phyloP scores from a whole-genome alignment of 2,797 vertebrate genomes.

The Clarias fuscus region DNA sequence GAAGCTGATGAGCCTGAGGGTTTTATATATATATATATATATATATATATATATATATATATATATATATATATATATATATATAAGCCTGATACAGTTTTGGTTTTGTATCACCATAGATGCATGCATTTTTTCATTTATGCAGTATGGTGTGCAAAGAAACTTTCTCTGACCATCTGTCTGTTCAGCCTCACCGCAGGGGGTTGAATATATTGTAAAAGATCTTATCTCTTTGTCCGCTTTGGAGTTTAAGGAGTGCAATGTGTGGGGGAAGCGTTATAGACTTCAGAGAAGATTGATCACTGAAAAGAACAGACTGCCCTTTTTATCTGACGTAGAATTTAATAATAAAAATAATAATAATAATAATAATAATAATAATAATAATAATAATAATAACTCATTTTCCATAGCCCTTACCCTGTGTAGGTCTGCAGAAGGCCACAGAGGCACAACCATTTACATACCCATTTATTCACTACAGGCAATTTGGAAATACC shows the following conservation, averaged over 20 bases:
- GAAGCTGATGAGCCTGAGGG: neutral
- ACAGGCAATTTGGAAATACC: too few relatives aligned
- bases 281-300: conserved; percentile 25
- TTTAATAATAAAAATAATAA: neutral
- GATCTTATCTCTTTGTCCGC: conserved; percentile 58
- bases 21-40: neutral
- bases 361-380: neutral
- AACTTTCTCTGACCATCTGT: conserved; percentile 72
- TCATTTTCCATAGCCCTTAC: too few relatives aligned
- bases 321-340: neutral
- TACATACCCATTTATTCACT: too few relatives aligned
- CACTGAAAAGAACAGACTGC: neutral
- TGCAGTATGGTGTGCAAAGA: conserved; percentile 46
- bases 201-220: conserved; percentile 65
- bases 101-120: neutral
- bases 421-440: too few relatives aligned
- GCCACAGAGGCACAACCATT: too few relatives aligned
- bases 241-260: conserved; percentile 57
- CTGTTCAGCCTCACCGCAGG: conserved; percentile 61
- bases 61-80: neutral
- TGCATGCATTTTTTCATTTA: neutral
- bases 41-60: too few relatives aligned
- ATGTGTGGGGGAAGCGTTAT: conserved; percentile 36
- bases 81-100: neutral
- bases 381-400: neutral